These are phyloP conservation scores for Eudyptes chrysolophus DNA, from an alignment of 2,113 vertebrate genomes.

Conservation along the genomic window DNA sequence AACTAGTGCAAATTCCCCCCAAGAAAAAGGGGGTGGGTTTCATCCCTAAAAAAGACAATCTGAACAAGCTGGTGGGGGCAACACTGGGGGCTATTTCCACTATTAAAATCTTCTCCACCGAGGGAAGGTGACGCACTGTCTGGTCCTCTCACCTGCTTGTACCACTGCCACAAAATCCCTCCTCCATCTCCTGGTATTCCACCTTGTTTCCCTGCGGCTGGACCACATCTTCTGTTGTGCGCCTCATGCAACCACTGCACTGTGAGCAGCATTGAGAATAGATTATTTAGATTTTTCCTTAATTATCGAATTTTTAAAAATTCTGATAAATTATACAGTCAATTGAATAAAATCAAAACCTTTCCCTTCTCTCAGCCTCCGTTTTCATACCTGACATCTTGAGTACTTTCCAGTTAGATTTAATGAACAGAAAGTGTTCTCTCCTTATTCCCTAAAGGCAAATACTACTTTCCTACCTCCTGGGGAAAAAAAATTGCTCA, in stretches of 20 bases:
- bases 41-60: not conserved
- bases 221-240: not conserved
- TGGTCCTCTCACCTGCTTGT: not conserved
- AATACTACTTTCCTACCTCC: not conserved
- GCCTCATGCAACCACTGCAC: not conserved
- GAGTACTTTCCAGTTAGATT: not conserved
- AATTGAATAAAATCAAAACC: not conserved
- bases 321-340: not conserved
- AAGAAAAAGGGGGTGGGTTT: not conserved
- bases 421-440: constrained; percentile 5
- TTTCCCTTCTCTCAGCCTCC: not conserved
- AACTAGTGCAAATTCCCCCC: not conserved
- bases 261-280: not conserved
- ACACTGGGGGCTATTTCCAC: accelerated
- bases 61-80: not conserved
- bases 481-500: not conserved
- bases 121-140: accelerated
- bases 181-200: accelerated
- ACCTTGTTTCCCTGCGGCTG: accelerated
- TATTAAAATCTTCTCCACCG: accelerated
- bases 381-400: not conserved
- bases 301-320: not conserved
- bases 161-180: not conserved
- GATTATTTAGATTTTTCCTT: not conserved
- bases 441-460: constrained; percentile 4